Conservation (phyloP, 2,113 vertebrate genomes). For the Myrmecobius fasciatus region DNA sequence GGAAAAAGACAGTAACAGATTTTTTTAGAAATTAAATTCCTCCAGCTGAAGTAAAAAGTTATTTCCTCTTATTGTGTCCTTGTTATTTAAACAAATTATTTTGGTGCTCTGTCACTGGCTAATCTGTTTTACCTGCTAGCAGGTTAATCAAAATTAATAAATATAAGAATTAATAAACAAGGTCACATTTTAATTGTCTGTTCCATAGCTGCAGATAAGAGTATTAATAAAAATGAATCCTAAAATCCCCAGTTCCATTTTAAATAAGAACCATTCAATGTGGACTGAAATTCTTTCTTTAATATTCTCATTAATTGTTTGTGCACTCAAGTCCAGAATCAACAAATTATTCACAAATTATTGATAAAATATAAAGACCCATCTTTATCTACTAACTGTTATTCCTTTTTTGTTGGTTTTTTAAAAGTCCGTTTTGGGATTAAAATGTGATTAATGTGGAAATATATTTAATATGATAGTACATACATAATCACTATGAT, state of each 20-base stretch:
- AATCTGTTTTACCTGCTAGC: constrained; percentile 11
- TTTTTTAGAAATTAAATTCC: constrained; percentile 36
- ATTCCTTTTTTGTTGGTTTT: neutral
- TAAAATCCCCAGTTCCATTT: constrained; percentile 44
- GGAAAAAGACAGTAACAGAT: neutral
- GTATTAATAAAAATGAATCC: constrained; percentile 47
- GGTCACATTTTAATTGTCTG: constrained; percentile 22
- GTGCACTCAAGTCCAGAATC: constrained; percentile 30
- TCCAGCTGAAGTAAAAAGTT: constrained; percentile 49
- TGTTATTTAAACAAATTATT: constrained; percentile 55
- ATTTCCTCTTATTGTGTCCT: constrained; percentile 43
- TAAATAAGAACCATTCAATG: constrained; percentile 12
- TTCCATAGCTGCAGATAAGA: constrained; percentile 25
- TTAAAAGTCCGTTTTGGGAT: neutral
- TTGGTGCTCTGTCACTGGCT: constrained; percentile 15
- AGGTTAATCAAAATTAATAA: constrained; percentile 35
- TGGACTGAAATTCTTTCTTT: neutral
- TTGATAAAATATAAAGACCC: neutral
- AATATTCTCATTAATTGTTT: constrained; percentile 16
- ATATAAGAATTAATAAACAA: constrained; percentile 48
- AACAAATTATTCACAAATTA: neutral
- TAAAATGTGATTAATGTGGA: neutral
- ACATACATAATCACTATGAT: too few species aligned
- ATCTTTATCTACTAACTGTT: neutral
- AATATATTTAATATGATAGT: too few species aligned